These are phyloP conservation scores for Eriocheir sinensis DNA, from an alignment of 1,140 invertebrate genomes.

Conservation along the genomic window DNA sequence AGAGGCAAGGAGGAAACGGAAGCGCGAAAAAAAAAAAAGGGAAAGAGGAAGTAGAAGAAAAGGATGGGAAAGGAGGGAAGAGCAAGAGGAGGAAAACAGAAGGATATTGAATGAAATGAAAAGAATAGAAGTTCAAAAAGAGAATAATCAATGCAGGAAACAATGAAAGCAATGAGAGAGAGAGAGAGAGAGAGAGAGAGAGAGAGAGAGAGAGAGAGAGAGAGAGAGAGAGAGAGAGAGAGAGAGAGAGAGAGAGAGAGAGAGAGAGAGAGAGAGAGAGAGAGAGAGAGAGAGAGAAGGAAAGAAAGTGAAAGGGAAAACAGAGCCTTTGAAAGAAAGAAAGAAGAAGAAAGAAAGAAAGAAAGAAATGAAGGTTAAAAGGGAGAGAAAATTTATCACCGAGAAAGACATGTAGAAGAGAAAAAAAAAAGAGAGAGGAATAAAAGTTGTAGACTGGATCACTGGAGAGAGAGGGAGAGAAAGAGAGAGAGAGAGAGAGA, in stretches of 20 bases:
- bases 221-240: conserved; percentile 47
- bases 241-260: conserved; percentile 34
- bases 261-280: not conserved
- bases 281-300: conserved; percentile 34
- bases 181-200: conserved; percentile 43
- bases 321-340: not conserved
- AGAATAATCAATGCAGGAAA: not conserved
- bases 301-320: conserved; percentile 8
- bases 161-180: not conserved
- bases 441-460: not conserved
- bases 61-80: not conserved
- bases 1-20: not conserved
- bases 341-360: not conserved
- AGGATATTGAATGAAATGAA: no score
- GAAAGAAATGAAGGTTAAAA: not conserved
- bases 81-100: not conserved
- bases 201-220: conserved; percentile 47
- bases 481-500: not conserved
- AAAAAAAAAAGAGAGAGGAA: conserved; percentile 30
- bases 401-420: not conserved
- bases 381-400: not conserved
- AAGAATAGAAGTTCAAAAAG: not conserved
- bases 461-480: conserved; percentile 45
- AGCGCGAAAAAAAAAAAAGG: not conserved
- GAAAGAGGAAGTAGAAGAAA: not conserved